Conservation (phyloP, 2,113 vertebrate species). For the Chauna torquata region DNA sequence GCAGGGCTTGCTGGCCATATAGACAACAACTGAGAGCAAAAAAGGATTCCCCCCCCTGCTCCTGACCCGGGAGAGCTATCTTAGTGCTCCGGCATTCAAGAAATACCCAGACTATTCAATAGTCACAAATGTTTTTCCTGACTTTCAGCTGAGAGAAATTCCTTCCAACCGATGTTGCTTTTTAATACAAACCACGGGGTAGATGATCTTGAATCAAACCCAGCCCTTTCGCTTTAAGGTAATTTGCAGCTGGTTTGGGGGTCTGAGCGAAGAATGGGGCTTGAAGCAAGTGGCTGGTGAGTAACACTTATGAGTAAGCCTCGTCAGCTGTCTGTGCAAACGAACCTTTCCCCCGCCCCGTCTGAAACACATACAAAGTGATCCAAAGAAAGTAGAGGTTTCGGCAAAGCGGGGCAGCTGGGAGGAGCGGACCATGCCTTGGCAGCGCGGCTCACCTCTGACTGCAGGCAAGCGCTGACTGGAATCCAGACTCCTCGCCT, state of each 20-base stretch:
- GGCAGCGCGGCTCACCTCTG: not conserved
- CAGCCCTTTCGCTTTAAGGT: not conserved
- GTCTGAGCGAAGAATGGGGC: not conserved
- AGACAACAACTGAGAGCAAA: not conserved
- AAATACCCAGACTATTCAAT: not conserved
- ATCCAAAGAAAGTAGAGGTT: slow-evolving; percentile 2
- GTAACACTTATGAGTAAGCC: slow-evolving; percentile 61
- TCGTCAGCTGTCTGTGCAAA: slow-evolving; percentile 41
- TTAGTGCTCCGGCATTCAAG: not conserved
- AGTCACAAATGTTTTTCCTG: not conserved
- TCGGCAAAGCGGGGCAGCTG: not conserved
- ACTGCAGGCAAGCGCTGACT: not conserved
- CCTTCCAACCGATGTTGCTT: slow-evolving; percentile 45
- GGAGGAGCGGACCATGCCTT: not conserved
- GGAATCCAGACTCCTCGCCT: not conserved
- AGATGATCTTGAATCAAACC: not conserved
- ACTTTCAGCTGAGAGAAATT: slow-evolving; percentile 35
- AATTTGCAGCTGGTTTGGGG: slow-evolving; percentile 5
- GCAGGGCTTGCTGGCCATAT: not conserved
- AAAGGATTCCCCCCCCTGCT: not conserved
- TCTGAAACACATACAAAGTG: not conserved
- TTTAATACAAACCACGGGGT: slow-evolving; percentile 26
- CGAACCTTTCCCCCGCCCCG: not conserved
- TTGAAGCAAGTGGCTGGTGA: slow-evolving; percentile 44
- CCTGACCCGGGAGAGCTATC: not conserved